A percentile compares a stretch with the other conserved stretches of the same genome.
These are phyloP conservation scores for Chlorodrepanis virens DNA, from an alignment of 2,113 vertebrate genomes.

Conservation along the genomic window DNA sequence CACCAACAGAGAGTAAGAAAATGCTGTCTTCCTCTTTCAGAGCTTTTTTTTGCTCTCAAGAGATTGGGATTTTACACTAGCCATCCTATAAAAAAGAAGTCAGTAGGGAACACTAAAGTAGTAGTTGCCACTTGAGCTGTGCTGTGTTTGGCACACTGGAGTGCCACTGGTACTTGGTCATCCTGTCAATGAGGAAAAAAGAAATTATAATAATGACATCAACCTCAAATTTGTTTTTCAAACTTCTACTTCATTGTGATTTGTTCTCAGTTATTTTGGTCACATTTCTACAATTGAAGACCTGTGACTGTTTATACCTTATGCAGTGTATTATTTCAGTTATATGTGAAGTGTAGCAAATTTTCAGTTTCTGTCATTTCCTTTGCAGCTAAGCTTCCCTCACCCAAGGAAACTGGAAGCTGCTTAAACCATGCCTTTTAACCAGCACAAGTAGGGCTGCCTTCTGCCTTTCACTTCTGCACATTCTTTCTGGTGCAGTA, in stretches of 20 bases:
- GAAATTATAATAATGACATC: rapidly evolving
- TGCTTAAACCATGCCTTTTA: background rate
- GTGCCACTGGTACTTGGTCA: background rate
- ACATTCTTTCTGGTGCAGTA: background rate
- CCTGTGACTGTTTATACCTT: background rate
- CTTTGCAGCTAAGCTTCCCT: background rate
- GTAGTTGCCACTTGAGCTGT: background rate
- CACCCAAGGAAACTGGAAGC: background rate
- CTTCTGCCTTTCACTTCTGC: background rate
- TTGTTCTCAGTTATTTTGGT: background rate
- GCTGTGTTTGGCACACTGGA: background rate
- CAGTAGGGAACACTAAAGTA: background rate
- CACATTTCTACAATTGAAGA: background rate
- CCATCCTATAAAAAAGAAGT: background rate
- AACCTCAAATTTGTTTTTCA: background rate
- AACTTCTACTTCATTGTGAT: background rate
- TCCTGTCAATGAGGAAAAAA: background rate
- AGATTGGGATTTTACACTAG: background rate
- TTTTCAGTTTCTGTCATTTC: background rate
- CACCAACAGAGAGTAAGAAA: background rate
- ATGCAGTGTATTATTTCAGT: background rate
- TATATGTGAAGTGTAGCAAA: background rate
- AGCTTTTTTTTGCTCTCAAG: background rate
- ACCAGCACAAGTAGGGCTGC: background rate
- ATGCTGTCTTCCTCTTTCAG: background rate